phyloP scores from a whole-genome alignment of 2,888 invertebrate genomes.

The Drosophila lacicola region DNA sequence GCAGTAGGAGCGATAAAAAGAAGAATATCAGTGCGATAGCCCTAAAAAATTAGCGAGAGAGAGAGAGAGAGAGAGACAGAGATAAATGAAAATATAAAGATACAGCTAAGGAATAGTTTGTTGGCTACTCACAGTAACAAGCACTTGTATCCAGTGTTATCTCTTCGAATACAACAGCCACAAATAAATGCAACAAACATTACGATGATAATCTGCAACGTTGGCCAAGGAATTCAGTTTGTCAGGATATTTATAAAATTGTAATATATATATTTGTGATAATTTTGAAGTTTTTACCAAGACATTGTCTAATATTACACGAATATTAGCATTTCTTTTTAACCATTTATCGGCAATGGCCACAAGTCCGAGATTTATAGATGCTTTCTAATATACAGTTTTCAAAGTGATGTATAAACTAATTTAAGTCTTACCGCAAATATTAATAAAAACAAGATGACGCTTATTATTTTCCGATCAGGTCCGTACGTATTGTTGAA shows the following conservation, averaged over 20 bases:
- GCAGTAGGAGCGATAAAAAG: not conserved
- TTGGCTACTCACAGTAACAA: constrained; percentile 21
- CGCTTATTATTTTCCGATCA: constrained; percentile 83
- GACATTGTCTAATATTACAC: too few relatives aligned
- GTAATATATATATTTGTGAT: not conserved
- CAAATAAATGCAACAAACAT: constrained; percentile 9
- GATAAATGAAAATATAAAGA: not conserved
- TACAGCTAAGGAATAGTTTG: not conserved
- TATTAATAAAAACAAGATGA: constrained; percentile 89
- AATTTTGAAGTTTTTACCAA: too few relatives aligned
- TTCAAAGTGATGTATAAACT: not conserved
- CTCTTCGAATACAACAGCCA: constrained; percentile 2
- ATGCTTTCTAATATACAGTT: too few relatives aligned
- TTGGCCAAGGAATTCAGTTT: not conserved
- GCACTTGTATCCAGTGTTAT: constrained; percentile 9
- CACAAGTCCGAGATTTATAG: too few relatives aligned
- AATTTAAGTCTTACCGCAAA: constrained; percentile 86
- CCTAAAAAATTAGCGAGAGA: not conserved
- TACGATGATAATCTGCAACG: constrained; percentile 7
- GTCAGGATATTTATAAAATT: not conserved
- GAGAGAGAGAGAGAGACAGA: not conserved
- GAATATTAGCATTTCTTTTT: too few relatives aligned
- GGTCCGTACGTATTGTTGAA: constrained; percentile 13
- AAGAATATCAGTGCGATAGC: not conserved
- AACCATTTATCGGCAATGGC: too few relatives aligned